Evolutionary conservation across 1,140 invertebrate genomes (phyloP).

Genomic region (Pseudoatta argentina): DNA sequence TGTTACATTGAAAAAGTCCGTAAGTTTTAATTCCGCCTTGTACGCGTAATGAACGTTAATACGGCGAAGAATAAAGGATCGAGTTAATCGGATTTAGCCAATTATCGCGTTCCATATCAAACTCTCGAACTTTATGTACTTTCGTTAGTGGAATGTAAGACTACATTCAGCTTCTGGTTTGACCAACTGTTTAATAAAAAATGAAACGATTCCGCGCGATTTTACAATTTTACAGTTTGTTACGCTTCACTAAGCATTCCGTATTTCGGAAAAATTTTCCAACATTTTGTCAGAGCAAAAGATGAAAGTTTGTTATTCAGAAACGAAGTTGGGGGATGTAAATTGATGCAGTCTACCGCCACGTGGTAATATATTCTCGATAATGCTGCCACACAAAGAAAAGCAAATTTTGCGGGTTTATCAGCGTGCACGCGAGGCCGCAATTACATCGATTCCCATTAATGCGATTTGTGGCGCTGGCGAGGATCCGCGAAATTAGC

Average conservation of each 20-base stretch:
- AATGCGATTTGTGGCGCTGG: conserved; percentile 54
- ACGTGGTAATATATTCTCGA: neutral
- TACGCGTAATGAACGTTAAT: conserved; percentile 52
- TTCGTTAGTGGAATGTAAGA: neutral
- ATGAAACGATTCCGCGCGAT: neutral
- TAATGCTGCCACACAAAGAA: conserved; percentile 19
- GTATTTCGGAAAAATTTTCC: neutral
- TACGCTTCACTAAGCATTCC: neutral
- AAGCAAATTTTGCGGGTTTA: conserved; percentile 48
- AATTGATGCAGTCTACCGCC: neutral
- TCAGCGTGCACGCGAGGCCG: conserved; percentile 43
- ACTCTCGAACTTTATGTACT: conserved; percentile 29
- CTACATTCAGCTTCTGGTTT: neutral
- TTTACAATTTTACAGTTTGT: neutral
- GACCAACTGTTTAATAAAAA: neutral
- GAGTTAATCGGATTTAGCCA: conserved; percentile 58
- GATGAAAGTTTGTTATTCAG: neutral
- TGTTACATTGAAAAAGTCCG: conserved; percentile 51
- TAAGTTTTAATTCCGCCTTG: conserved; percentile 48
- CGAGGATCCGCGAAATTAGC: conserved; percentile 49
- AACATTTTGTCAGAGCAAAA: neutral
- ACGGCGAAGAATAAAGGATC: conserved; percentile 43
- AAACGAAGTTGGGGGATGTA: neutral
- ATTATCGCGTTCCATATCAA: conserved; percentile 31
- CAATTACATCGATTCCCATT: conserved; percentile 67